Conservation (phyloP, 2,113 vertebrate genomes). For the Panurus biarmicus region DNA sequence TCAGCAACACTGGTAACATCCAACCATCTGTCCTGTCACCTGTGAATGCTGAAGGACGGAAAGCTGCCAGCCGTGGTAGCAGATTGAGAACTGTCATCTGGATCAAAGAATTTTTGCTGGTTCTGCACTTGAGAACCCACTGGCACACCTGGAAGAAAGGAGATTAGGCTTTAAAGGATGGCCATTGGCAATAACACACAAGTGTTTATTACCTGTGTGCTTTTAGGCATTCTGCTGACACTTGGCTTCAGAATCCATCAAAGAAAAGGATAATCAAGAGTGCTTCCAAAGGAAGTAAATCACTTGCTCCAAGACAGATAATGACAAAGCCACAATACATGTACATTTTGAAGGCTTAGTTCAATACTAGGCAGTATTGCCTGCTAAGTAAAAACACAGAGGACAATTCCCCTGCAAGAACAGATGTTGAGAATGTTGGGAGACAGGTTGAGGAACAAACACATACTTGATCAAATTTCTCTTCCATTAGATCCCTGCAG, state of each 20-base stretch:
- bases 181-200: accelerated
- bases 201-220: not conserved
- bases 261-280: not conserved
- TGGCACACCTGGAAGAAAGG: slow-evolving; percentile 83
- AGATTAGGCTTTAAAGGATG: not conserved
- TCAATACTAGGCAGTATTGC: not conserved
- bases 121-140: slow-evolving; percentile 94
- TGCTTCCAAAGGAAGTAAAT: not conserved
- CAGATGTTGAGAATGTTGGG: not conserved
- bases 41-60: slow-evolving; percentile 91
- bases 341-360: not conserved
- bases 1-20: not conserved
- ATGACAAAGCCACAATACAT: not conserved
- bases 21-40: slow-evolving; percentile 68
- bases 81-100: slow-evolving; percentile 96
- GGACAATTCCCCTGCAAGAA: not conserved
- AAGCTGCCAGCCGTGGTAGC: slow-evolving; percentile 90
- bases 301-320: not conserved
- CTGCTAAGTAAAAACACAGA: not conserved
- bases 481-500: slow-evolving; percentile 96
- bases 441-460: not conserved
- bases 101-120: slow-evolving; percentile 94
- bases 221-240: not conserved
- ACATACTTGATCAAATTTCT: slow-evolving; percentile 90
- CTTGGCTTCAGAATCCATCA: not conserved